Evolutionary conservation across 2,888 invertebrate species (phyloP), one percentile per base, ranked within the genome.

Genomic region (Allolobophora icterica): DNA sequence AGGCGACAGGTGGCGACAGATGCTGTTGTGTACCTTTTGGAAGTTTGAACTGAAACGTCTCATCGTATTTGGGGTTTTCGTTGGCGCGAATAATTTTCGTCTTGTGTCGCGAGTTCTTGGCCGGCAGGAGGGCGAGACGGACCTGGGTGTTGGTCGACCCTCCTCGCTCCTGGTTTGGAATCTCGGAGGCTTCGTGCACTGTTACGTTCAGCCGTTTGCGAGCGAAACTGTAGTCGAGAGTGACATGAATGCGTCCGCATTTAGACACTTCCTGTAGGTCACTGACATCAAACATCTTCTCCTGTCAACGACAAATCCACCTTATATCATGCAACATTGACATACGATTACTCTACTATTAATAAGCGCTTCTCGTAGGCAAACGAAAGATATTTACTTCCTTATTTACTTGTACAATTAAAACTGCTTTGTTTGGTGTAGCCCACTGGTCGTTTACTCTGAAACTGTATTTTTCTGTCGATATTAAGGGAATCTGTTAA

Each of bases 91-190:
- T 97, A 92, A 98, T 98, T 96, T 98, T 98, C 40, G 98, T 98
- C 96, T 98, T 98, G 95, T 97, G 97, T 94, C 98, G 98, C n/a
- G 71, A 98, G 95, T 98, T 98, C 95, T 98, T 98, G 94, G 97
- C 97, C 11, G 98, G 99, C 93, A 99, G 96, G 94, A 99, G 96
- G 89, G 98, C 97, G 93, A 98, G 96, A 93, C 98, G 97, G 21
- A 92, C 92, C 91, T 93, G 93, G 30, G 94, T 93, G 92, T 93
- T 94, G 91, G 94, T 95, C 40, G 95, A 94, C 6, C 93, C 93
- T 13, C 93, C 93, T 40, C 93, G 84, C 38, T 93, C 93, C 89
- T 94, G 96, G 93, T 97, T 96, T 92, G 98, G 97, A 93, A 98
- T 96, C 90, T 97, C 97, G 90, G 97, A 96, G 0, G 98, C 98